A percentile compares a stretch with the other conserved stretches of the same genome.
These are phyloP conservation scores for Cremastinae sp. DNA, from an alignment of 2,888 invertebrate species.

Conservation along the genomic window DNA sequence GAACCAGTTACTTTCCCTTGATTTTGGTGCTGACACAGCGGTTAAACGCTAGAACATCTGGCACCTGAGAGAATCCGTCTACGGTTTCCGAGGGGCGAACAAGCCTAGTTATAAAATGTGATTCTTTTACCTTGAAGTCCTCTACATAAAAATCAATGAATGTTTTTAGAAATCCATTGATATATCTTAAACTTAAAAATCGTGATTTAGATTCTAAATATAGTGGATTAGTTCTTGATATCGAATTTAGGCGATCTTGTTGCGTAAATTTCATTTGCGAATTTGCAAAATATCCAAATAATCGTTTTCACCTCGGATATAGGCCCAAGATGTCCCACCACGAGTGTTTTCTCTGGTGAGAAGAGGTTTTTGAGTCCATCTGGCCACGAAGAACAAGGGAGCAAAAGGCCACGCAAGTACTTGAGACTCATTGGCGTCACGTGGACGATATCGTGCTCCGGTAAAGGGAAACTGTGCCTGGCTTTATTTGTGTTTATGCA, in stretches of 20 bases:
- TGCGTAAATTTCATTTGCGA: too few species aligned
- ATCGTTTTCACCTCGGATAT: too few species aligned
- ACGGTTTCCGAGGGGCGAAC: conserved; percentile 21
- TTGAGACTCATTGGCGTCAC: conserved; percentile 25
- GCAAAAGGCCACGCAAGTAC: conserved; percentile 8
- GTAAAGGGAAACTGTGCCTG: background rate
- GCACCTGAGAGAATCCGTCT: conserved; percentile 20
- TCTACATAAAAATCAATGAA: too few species aligned
- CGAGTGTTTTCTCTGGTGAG: too few species aligned
- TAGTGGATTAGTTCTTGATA: too few species aligned
- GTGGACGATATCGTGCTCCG: conserved; percentile 18
- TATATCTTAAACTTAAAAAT: too few species aligned
- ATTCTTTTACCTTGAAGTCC: too few species aligned
- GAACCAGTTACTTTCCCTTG: background rate
- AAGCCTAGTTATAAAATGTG: background rate
- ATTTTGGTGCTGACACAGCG: conserved; percentile 2
- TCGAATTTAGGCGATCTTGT: too few species aligned
- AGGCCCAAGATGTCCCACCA: too few species aligned
- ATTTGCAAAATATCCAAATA: too few species aligned
- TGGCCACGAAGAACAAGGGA: background rate
- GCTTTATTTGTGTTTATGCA: background rate
- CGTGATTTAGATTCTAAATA: too few species aligned
- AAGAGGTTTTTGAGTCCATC: conserved; percentile 16
- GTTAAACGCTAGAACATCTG: conserved; percentile 36
- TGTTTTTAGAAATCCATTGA: too few species aligned